phyloP scores from a whole-genome alignment of 1,140 invertebrate species.

The Zaprionus tsacasi region DNA sequence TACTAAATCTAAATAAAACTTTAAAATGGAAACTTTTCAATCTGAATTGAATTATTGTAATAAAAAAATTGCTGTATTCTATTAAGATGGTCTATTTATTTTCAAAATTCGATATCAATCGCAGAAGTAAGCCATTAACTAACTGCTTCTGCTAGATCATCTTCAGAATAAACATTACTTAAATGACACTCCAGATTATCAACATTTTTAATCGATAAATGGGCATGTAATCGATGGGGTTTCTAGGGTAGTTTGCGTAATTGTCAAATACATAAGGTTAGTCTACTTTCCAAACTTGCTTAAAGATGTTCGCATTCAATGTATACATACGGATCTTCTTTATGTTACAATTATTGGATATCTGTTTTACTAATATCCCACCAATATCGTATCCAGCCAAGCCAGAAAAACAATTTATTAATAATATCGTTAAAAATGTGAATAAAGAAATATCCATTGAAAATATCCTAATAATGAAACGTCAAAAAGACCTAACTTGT shows the following conservation, averaged over 20 bases:
- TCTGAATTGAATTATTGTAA: too few relatives aligned
- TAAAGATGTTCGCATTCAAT: neutral
- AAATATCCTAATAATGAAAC: constrained; percentile 20
- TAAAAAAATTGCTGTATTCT: too few relatives aligned
- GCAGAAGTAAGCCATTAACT: neutral
- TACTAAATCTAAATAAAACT: too few relatives aligned
- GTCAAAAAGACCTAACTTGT: neutral
- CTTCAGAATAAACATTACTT: neutral
- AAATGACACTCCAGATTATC: neutral
- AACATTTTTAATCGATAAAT: neutral
- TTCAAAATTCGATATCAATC: neutral
- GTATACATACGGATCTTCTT: neutral
- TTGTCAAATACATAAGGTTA: neutral
- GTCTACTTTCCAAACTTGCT: neutral
- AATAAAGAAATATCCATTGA: neutral
- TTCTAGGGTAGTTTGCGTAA: neutral
- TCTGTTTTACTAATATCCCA: neutral
- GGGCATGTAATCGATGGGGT: neutral
- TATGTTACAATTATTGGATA: neutral
- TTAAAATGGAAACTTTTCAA: too few relatives aligned
- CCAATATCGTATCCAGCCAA: neutral
- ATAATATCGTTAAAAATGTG: neutral
- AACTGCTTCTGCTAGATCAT: neutral
- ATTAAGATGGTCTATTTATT: too few relatives aligned
- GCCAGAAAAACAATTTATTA: neutral